Evolutionary conservation across 2,113 vertebrate species (phyloP).

Genomic region (Equus quagga): DNA sequence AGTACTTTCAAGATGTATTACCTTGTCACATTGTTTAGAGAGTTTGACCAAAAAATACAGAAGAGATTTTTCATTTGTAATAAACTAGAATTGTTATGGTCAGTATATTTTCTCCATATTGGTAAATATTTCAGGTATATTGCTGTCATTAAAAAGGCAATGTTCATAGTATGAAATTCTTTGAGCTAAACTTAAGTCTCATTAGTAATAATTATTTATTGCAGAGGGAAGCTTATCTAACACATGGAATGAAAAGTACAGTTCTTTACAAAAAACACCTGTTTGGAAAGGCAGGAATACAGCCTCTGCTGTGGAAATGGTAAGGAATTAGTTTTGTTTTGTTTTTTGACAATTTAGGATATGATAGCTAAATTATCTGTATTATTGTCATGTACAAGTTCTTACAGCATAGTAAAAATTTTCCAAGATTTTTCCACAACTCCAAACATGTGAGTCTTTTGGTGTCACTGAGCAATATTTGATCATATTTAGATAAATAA

Average conservation of each 20-base stretch:
- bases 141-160: constrained; percentile 14
- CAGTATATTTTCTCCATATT: constrained; percentile 57
- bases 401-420: neutral
- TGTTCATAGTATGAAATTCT: constrained; percentile 46
- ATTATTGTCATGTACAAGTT: neutral
- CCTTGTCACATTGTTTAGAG: constrained; percentile 48
- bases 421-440: neutral
- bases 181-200: constrained; percentile 64
- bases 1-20: constrained; percentile 50
- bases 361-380: constrained; percentile 5
- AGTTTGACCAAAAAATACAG: neutral
- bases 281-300: constrained; percentile 94
- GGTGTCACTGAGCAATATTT: neutral
- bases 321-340: constrained; percentile 84
- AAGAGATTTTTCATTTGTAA: constrained; percentile 53
- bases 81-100: constrained; percentile 33
- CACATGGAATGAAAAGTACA: constrained; percentile 98
- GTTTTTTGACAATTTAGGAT: constrained; percentile 52
- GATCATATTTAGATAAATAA: constrained; percentile 12
- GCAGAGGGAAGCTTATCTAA: constrained; percentile 98
- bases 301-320: constrained; percentile 93
- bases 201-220: constrained; percentile 72
- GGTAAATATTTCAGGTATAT: constrained; percentile 36
- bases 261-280: constrained; percentile 93
- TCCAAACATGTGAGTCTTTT: neutral